These are phyloP conservation scores for Drosophila oshimai DNA, from an alignment of 1,140 invertebrate species.

Conservation along the genomic window DNA sequence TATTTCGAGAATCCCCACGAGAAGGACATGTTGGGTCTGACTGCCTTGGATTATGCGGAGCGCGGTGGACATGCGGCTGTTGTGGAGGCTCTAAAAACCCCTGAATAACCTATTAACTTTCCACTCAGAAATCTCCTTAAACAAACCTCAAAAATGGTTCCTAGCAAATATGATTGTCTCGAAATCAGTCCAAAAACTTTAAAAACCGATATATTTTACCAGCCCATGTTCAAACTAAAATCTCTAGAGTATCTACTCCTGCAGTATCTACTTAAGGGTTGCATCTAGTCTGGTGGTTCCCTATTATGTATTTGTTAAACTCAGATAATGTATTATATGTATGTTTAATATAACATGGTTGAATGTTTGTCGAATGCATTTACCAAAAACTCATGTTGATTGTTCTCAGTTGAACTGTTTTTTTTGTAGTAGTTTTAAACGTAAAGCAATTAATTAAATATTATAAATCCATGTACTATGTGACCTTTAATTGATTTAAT, in stretches of 20 bases:
- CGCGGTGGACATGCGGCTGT: slow-evolving; percentile 64
- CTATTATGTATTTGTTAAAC: background rate
- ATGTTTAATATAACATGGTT: background rate
- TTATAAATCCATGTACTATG: background rate
- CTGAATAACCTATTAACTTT: background rate
- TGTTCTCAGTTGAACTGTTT: background rate
- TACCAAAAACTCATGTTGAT: background rate
- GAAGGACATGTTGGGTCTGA: slow-evolving; percentile 83
- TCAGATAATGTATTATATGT: background rate
- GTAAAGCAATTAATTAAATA: background rate
- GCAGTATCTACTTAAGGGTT: background rate
- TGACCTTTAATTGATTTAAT: background rate
- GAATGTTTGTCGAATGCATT: background rate
- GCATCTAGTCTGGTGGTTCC: slow-evolving; percentile 8
- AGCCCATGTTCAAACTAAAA: background rate
- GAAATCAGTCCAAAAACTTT: too few species aligned
- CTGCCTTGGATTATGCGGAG: slow-evolving; percentile 83
- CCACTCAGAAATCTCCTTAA: background rate
- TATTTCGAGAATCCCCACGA: slow-evolving; percentile 70
- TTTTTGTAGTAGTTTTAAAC: background rate
- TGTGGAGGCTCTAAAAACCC: slow-evolving; percentile 27
- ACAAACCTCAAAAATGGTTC: background rate
- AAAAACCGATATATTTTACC: too few species aligned
- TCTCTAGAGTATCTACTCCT: background rate
- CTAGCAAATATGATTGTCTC: background rate